phyloP scores from a whole-genome alignment of 2,113 vertebrate genomes.

The Gallinago media region DNA sequence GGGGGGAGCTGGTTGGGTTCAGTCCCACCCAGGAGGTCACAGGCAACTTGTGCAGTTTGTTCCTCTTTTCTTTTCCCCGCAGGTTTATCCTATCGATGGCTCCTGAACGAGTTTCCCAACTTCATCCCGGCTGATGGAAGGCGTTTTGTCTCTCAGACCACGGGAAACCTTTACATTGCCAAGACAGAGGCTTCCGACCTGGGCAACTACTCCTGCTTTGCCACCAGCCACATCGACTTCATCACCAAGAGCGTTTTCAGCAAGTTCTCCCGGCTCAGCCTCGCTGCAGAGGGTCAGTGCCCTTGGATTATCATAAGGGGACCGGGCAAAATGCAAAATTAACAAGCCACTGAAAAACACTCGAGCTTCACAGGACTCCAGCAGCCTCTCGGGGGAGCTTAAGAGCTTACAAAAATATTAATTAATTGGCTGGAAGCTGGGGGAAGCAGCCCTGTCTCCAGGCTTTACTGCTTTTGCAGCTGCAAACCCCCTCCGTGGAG shows the following conservation, averaged over 20 bases:
- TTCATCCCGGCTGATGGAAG: slow-evolving; percentile 87
- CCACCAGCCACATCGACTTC: slow-evolving; percentile 92
- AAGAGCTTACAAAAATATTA: not conserved
- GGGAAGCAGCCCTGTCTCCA: not conserved
- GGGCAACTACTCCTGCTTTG: slow-evolving; percentile 93
- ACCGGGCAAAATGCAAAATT: not conserved
- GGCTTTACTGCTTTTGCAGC: not conserved
- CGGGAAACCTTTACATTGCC: slow-evolving; percentile 94
- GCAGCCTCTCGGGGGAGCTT: not conserved
- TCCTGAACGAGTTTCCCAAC: slow-evolving; percentile 93
- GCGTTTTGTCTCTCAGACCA: slow-evolving; percentile 94
- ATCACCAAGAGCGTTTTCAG: slow-evolving; percentile 97
- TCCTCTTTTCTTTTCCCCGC: not conserved
- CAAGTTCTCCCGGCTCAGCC: slow-evolving; percentile 87
- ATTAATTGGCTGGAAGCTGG: not conserved
- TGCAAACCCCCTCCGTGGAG: not conserved
- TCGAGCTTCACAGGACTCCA: not conserved
- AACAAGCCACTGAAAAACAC: fast-evolving
- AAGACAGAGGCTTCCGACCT: slow-evolving; percentile 87
- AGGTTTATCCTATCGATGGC: slow-evolving; percentile 95
- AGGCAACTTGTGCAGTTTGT: too few species aligned
- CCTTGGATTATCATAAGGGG: not conserved
- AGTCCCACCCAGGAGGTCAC: not conserved
- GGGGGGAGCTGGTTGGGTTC: not conserved
- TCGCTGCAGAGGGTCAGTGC: slow-evolving; percentile 86